Percentiles rank a stretch among this genome's conserved stretches.
These are phyloP conservation scores for Alsophila aescularia DNA, from an alignment of 2,888 invertebrate genomes.

Conservation along the genomic window DNA sequence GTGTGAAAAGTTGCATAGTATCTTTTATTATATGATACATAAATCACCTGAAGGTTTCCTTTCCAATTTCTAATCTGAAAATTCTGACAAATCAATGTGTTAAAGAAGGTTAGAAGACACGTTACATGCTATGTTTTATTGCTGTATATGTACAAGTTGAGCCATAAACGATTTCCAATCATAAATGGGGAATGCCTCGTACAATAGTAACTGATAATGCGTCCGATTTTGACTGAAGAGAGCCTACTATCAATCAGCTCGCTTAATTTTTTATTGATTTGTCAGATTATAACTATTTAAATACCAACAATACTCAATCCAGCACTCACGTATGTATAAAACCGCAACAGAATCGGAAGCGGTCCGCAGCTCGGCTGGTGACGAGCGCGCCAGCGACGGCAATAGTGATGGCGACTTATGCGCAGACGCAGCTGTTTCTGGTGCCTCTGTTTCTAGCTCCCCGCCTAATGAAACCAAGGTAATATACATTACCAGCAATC, in stretches of 20 bases:
- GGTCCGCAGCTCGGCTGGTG: conserved; percentile 71
- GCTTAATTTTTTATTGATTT: too few relatives aligned
- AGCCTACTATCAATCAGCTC: too few relatives aligned
- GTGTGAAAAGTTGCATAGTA: not conserved
- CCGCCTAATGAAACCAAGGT: conserved; percentile 84
- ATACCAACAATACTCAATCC: not conserved
- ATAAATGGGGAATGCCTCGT: too few relatives aligned
- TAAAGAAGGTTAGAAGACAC: not conserved
- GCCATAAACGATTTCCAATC: too few relatives aligned
- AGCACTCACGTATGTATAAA: not conserved
- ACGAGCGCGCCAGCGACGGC: conserved; percentile 78
- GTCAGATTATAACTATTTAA: not conserved
- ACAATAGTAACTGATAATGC: too few relatives aligned
- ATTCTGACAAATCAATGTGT: conserved; percentile 3
- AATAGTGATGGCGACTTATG: conserved; percentile 76
- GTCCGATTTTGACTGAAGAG: too few relatives aligned
- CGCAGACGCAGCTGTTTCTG: conserved; percentile 75
- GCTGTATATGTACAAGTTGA: too few relatives aligned
- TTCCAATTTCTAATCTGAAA: not conserved
- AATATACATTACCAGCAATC: not conserved
- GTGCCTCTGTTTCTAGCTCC: conserved; percentile 81
- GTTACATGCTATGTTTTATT: too few relatives aligned
- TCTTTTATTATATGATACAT: not conserved
- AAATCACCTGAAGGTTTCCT: conserved; percentile 9
- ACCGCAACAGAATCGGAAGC: conserved; percentile 68